Conservation (phyloP, 1,140 invertebrate genomes). For the Drosophila kohkoa region DNA sequence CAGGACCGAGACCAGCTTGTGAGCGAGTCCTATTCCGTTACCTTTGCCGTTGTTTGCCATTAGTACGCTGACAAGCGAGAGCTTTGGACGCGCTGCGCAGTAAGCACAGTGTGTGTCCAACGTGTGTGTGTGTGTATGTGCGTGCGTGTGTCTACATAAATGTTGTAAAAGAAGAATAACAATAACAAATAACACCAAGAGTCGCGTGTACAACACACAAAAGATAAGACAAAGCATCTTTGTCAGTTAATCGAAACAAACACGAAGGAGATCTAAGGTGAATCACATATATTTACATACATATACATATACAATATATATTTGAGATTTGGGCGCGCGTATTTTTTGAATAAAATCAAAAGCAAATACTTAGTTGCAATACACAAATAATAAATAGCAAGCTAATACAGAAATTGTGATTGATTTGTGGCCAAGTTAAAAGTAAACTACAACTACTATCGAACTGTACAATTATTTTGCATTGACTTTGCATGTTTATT, state of each 20-base stretch:
- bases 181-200: constrained; percentile 45
- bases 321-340: constrained; percentile 56
- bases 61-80: constrained; percentile 72
- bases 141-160: constrained; percentile 45
- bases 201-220: constrained; percentile 10
- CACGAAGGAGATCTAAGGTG: constrained; percentile 55
- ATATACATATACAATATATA: constrained; percentile 3
- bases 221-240: constrained; percentile 19
- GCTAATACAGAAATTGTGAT: background rate
- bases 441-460: constrained; percentile 3
- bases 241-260: constrained; percentile 13
- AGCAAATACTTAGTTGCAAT: constrained; percentile 18
- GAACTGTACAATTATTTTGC: constrained; percentile 69
- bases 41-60: constrained; percentile 41
- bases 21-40: constrained; percentile 50
- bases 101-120: constrained; percentile 23
- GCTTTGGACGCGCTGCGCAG: constrained; percentile 71
- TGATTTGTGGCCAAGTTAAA: constrained; percentile 7
- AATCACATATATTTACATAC: constrained; percentile 40
- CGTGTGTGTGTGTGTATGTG: constrained; percentile 21
- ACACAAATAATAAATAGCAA: constrained; percentile 21
- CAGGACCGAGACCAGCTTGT: constrained; percentile 19
- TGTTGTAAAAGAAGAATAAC: constrained; percentile 54
- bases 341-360: constrained; percentile 20
- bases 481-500: constrained; percentile 66